phyloP scores from a whole-genome alignment of 2,797 vertebrate genomes.

The Falco naumanni region DNA sequence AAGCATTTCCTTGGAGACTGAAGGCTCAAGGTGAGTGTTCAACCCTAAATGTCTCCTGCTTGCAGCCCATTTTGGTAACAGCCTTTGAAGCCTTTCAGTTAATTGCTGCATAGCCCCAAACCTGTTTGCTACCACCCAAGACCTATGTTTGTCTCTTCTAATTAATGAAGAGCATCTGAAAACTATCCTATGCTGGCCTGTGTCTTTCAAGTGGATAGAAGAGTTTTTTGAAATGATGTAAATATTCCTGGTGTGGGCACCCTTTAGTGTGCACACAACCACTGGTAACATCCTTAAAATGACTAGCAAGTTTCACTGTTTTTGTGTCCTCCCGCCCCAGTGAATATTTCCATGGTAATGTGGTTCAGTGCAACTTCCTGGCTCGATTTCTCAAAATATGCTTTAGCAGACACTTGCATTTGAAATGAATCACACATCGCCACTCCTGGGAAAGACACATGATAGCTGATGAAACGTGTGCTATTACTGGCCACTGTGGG shows the following conservation, averaged over 20 bases:
- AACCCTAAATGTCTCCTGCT: not conserved
- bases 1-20: not conserved
- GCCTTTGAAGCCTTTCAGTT: not conserved
- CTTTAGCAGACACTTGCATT: not conserved
- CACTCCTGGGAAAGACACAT: conserved; percentile 36
- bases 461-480: not conserved
- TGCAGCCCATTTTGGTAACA: not conserved
- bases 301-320: not conserved
- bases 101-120: not conserved
- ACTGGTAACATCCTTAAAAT: not conserved
- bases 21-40: not conserved
- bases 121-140: not conserved
- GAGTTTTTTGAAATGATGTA: not conserved
- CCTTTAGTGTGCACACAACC: not conserved
- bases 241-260: not conserved
- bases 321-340: not conserved
- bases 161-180: not conserved
- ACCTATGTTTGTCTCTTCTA: not conserved
- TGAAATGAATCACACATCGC: not conserved
- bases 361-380: conserved; percentile 16
- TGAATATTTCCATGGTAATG: conserved; percentile 27
- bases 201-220: not conserved
- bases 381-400: conserved; percentile 29
- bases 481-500: not conserved
- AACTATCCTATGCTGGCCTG: not conserved